A percentile compares a stretch with the other conserved stretches of the same genome.
These are phyloP conservation scores for Temnopleurus reevesii DNA, from an alignment of 53 echinoderm and acorn worm species.

Conservation along the genomic window DNA sequence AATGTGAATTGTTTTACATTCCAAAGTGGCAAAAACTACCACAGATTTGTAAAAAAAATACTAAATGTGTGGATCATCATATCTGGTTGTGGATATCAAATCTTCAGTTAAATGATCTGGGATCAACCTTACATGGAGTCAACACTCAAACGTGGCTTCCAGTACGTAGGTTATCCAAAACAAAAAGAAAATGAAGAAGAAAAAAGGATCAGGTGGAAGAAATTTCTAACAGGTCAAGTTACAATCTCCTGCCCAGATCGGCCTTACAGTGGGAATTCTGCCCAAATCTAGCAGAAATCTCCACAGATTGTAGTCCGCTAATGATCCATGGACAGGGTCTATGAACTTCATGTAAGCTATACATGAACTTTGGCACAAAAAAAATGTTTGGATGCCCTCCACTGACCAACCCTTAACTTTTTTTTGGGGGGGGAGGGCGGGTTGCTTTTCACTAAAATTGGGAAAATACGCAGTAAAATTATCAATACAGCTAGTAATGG, in stretches of 20 bases:
- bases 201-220: background rate
- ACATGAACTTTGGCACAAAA: no score
- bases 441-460: no score
- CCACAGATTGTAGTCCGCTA: constrained; percentile 36
- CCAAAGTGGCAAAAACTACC: no score
- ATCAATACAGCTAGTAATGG: no score
- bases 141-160: background rate
- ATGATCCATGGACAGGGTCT: constrained; percentile 45
- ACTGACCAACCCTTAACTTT: no score
- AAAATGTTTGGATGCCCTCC: no score
- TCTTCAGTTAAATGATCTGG: background rate
- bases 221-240: constrained; percentile 35
- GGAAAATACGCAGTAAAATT: no score
- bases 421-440: no score
- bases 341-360: constrained; percentile 18
- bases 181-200: no score
- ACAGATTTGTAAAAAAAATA: no score
- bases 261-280: constrained; percentile 25
- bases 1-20: no score
- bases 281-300: constrained; percentile 34
- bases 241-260: constrained; percentile 34
- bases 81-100: background rate
- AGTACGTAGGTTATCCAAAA: background rate
- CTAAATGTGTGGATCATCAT: background rate
- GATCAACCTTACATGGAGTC: constrained; percentile 4